Conservation (phyloP, 2,888 invertebrate genomes). For the Amphipoea oculea region DNA sequence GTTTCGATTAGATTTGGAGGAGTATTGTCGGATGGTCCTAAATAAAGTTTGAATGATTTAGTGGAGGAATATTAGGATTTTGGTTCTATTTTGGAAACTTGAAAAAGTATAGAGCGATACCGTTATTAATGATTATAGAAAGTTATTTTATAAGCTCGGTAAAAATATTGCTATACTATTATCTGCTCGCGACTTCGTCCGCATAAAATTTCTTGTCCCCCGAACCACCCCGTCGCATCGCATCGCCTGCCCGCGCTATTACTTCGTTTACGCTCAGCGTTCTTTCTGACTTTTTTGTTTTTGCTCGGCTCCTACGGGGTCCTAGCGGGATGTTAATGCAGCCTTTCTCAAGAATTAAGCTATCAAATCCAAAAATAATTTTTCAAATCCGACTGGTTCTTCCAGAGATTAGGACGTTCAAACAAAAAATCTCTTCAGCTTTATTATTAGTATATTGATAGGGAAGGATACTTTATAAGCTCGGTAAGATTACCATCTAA, state of each 20-base stretch:
- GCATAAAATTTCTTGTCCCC: neutral
- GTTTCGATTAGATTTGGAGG: constrained; percentile 9
- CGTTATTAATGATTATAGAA: neutral
- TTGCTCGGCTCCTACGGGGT: neutral
- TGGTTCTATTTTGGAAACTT: neutral
- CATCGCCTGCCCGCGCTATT: neutral
- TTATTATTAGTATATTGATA: neutral
- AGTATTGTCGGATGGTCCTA: constrained; percentile 11
- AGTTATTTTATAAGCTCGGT: neutral
- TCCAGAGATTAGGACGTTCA: neutral
- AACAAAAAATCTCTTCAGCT: neutral
- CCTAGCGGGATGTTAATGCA: neutral
- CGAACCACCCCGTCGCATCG: neutral
- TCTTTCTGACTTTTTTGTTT: neutral
- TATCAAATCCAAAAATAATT: no score
- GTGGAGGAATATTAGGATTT: neutral
- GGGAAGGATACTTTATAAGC: neutral
- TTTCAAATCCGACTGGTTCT: neutral
- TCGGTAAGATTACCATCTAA: neutral
- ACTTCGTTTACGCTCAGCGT: neutral
- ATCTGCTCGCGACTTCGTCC: neutral
- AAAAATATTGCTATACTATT: neutral
- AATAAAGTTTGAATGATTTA: constrained; percentile 5
- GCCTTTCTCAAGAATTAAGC: no score
- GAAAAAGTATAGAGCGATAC: neutral